phyloP scores from a whole-genome alignment of 2,888 invertebrate species.

The Thymelicus acteon region DNA sequence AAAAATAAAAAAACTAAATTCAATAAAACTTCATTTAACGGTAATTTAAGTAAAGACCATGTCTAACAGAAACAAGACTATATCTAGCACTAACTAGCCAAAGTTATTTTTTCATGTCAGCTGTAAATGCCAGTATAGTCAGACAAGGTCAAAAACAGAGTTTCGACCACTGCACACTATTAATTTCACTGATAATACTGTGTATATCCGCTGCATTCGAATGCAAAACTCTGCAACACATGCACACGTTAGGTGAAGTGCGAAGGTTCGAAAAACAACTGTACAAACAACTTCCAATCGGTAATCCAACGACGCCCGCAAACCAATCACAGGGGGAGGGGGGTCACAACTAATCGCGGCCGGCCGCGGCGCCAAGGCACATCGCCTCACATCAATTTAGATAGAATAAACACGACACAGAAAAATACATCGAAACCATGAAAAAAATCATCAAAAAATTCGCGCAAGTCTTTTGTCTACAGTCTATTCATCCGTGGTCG shows the following conservation, averaged over 20 bases:
- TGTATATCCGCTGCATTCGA: background rate
- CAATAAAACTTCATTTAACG: background rate
- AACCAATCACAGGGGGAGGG: constrained; percentile 47
- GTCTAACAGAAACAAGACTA: background rate
- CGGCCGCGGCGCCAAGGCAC: constrained; percentile 68
- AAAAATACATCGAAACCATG: constrained; percentile 72
- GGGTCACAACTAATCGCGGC: constrained; percentile 57
- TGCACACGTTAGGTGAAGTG: background rate
- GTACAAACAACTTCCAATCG: background rate
- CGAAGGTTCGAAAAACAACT: background rate
- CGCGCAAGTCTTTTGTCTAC: constrained; percentile 81
- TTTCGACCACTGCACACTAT: too few relatives aligned
- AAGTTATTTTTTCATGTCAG: too few relatives aligned
- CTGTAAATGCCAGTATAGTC: too few relatives aligned
- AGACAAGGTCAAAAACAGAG: too few relatives aligned
- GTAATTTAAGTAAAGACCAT: background rate
- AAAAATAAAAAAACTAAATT: background rate
- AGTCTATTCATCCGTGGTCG: constrained; percentile 80
- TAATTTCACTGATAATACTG: background rate
- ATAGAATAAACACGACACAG: constrained; percentile 71
- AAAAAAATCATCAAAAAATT: constrained; percentile 79
- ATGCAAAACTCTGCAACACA: background rate
- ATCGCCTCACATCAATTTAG: constrained; percentile 68
- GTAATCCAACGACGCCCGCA: constrained; percentile 1
- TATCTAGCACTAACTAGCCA: background rate